Evolutionary conservation across 2,113 vertebrate species (phyloP), one percentile per base, ranked within the genome.

Genomic region (Cnemophilus loriae): DNA sequence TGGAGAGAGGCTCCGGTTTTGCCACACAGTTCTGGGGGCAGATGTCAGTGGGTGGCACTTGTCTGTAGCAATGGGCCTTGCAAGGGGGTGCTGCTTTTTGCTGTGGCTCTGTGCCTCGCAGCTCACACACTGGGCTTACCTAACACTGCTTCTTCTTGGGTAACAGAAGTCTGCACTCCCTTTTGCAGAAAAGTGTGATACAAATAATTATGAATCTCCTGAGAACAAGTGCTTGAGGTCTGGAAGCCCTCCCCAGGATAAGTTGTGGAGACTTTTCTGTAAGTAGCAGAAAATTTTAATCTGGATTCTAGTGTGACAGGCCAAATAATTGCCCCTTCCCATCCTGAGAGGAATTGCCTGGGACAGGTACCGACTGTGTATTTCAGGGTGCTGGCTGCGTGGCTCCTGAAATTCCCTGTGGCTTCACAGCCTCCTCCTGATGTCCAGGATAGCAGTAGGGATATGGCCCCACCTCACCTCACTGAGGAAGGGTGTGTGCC

Each of bases 201-300:
- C 55, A 84, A 92, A 93, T 92, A 94, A 94, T 24, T 11, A 70
- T 53, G 59, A 23, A 22, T 78, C n/a, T 89, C 49, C 57, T 56
- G 49, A 95, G 70, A 89, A 65, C 1, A 1, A 46, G 50, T 64
- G n/a, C 56, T 83, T 11, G 42, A 83, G 67, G 68, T 78, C 50
- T 92, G 76, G 74, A 87, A 93, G 53, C 39, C 23, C 57, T 67
- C 35, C 68, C 53, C 42, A 64, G 60, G 73, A 81, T 76, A 61
- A 63, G 41, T 16, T 56, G 52, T 1, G 6, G 71, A 61, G 55
- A n/a, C 37, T 53, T 26, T 65, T 69, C 69, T 60, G 33, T 69
- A 50, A 64, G 35, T 37, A 69, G 46, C 16, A 70, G 41, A 47
- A 30, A 2, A 76, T 69, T 87, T 81, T 59, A 7, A 35, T 75